Conservation (phyloP, 1,140 invertebrate genomes). For the Bathynomus jamesi region DNA sequence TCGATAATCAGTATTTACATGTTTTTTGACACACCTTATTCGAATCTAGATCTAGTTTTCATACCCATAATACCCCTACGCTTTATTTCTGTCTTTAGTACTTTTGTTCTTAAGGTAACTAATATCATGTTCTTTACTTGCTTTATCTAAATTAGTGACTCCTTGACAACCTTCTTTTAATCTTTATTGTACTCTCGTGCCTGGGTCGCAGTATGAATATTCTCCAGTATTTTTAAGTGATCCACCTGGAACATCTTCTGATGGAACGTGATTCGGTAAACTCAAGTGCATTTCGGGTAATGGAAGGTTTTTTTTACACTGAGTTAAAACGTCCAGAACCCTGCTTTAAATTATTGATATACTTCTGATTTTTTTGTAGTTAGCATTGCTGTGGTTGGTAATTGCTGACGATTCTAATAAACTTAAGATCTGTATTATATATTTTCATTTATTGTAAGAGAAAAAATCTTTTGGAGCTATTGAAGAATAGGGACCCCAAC, state of each 20-base stretch:
- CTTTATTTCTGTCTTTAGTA: background rate
- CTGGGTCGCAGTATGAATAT: conserved; percentile 4
- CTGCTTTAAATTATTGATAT: no score
- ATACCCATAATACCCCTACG: background rate
- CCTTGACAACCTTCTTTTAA: conserved; percentile 4
- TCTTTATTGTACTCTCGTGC: conserved; percentile 3
- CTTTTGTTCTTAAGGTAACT: conserved; percentile 2
- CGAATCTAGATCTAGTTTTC: background rate
- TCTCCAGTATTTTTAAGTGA: background rate
- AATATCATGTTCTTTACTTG: conserved; percentile 1
- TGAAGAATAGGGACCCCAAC: no score
- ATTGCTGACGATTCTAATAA: no score
- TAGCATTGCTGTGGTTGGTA: no score
- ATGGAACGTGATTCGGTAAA: conserved; percentile 3
- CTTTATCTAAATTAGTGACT: background rate
- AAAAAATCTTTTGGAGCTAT: no score
- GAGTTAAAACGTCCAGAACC: background rate
- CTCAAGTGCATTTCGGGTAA: conserved; percentile 3
- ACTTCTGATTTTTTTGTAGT: no score
- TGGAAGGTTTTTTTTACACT: background rate
- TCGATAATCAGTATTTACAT: background rate
- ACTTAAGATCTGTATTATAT: no score
- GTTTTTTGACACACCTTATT: conserved; percentile 2
- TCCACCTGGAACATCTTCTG: background rate
- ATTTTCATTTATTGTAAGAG: no score